Conservation (phyloP, 1,140 invertebrate species). For the Radopholus similis region DNA sequence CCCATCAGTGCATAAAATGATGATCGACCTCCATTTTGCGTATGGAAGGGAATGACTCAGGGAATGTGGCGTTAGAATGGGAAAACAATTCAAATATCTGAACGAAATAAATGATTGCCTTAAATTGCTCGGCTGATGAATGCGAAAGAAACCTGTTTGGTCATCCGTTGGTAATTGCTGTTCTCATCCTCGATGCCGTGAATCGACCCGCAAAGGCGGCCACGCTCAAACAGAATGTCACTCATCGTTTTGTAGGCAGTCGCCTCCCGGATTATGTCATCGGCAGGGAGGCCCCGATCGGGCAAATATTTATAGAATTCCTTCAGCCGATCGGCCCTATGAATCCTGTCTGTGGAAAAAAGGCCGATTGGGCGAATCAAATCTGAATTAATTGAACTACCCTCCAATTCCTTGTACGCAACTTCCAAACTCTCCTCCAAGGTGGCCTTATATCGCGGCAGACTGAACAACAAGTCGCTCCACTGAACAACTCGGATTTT, state of each 20-base stretch:
- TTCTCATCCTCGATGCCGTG: conserved; percentile 38
- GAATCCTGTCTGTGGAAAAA: conserved; percentile 3
- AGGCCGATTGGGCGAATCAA: background rate
- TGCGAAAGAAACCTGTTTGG: conserved; percentile 15
- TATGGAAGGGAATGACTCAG: conserved; percentile 68
- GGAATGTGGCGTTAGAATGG: conserved; percentile 38
- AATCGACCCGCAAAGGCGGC: conserved; percentile 35
- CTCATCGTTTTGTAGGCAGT: conserved; percentile 45
- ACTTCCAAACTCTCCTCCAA: conserved; percentile 25
- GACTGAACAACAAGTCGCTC: conserved; percentile 27
- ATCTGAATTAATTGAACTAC: conserved; percentile 18
- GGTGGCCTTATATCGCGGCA: conserved; percentile 29
- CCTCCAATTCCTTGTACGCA: conserved; percentile 40
- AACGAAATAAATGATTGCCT: conserved; percentile 6
- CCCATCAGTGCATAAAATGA: background rate
- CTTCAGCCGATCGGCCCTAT: conserved; percentile 21
- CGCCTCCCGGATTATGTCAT: conserved; percentile 42
- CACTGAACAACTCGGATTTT: conserved; percentile 20
- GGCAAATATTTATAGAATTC: conserved; percentile 47
- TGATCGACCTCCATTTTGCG: conserved; percentile 82
- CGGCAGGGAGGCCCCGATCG: conserved; percentile 31
- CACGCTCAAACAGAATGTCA: conserved; percentile 43
- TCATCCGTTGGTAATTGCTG: conserved; percentile 20
- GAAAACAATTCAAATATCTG: conserved; percentile 43
- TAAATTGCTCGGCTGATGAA: background rate